These are phyloP conservation scores for Laupala kohalensis DNA, from an alignment of 1,140 invertebrate species.

Conservation along the genomic window DNA sequence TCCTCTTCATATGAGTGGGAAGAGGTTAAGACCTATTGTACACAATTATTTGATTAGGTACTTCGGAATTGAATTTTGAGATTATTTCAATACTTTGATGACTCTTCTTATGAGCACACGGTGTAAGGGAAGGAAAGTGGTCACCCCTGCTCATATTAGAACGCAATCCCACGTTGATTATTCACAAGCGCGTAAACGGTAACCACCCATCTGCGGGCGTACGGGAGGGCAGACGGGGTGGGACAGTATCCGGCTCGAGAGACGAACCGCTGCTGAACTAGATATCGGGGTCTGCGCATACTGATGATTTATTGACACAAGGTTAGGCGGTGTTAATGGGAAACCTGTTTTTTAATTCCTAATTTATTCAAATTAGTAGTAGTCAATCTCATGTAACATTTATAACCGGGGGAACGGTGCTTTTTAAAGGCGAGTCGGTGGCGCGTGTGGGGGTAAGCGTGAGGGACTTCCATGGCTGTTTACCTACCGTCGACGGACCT, in stretches of 20 bases:
- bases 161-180: too few relatives aligned
- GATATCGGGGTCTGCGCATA: background rate
- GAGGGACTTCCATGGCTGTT: background rate
- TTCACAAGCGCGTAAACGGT: background rate
- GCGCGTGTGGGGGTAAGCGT: too few relatives aligned
- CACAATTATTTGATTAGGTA: too few relatives aligned
- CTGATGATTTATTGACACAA: background rate
- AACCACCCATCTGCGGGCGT: too few relatives aligned
- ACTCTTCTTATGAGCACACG: too few relatives aligned
- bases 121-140: too few relatives aligned
- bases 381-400: background rate
- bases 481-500: background rate
- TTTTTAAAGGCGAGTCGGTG: background rate
- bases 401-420: background rate
- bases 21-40: too few relatives aligned
- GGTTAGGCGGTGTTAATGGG: background rate
- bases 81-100: too few relatives aligned
- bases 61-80: too few relatives aligned
- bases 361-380: background rate
- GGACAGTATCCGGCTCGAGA: background rate
- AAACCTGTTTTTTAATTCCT: background rate
- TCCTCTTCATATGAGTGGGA: too few relatives aligned
- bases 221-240: too few relatives aligned
- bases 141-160: too few relatives aligned
- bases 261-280: background rate